These are phyloP conservation scores for Myotis pilosus DNA, from an alignment of 2,797 vertebrate genomes.

Conservation along the genomic window DNA sequence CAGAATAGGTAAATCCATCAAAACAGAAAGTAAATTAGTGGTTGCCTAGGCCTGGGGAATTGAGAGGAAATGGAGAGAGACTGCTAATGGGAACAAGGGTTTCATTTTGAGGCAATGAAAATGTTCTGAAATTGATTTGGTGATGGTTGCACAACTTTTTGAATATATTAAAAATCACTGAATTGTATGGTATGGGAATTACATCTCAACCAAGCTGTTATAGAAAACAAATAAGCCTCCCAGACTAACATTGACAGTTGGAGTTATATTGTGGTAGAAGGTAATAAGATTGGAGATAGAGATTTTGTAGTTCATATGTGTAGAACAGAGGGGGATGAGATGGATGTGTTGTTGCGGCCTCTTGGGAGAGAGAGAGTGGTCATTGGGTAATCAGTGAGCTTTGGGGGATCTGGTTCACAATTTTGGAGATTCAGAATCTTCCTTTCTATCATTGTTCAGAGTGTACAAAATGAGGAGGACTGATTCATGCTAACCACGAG, in stretches of 20 bases:
- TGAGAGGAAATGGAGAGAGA: not conserved
- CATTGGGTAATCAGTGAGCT: not conserved
- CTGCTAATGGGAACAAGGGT: not conserved
- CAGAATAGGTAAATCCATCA: not conserved
- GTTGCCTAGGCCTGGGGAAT: not conserved
- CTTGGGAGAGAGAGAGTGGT: not conserved
- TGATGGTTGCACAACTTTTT: not conserved
- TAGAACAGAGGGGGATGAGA: not conserved
- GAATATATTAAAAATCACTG: not conserved
- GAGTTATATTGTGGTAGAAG: not conserved
- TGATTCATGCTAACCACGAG: not conserved
- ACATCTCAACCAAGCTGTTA: not conserved
- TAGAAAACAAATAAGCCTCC: not conserved
- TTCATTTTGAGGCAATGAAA: conserved; percentile 31
- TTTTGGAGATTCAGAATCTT: conserved; percentile 7
- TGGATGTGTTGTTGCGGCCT: not conserved
- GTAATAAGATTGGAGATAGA: not conserved
- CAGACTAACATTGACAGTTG: not conserved
- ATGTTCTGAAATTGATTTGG: not conserved
- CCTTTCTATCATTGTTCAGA: not conserved
- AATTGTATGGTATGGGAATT: not conserved
- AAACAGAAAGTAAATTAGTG: not conserved
- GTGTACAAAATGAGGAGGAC: not conserved
- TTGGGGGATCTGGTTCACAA: not conserved
- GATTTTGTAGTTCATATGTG: not conserved